These are phyloP conservation scores for Dreissena rostriformis DNA, from an alignment of 1,140 invertebrate species.

Conservation along the genomic window DNA sequence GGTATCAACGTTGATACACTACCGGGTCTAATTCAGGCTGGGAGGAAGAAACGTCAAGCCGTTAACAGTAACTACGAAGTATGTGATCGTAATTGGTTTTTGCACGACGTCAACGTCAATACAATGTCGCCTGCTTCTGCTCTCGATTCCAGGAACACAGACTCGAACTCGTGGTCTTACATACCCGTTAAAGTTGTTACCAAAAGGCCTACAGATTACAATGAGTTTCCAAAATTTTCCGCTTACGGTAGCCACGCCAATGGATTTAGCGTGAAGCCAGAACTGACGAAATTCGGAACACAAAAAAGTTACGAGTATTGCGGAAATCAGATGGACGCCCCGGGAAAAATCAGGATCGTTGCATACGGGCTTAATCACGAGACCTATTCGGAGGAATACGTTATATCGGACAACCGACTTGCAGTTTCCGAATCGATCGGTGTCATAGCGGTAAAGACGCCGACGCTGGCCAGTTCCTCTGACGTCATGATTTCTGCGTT, in stretches of 20 bases:
- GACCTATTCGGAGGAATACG: constrained; percentile 73
- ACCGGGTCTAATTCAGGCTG: not conserved
- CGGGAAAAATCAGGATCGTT: constrained; percentile 68
- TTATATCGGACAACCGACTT: constrained; percentile 71
- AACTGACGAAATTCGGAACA: constrained; percentile 26
- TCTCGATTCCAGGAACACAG: too few species aligned
- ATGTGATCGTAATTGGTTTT: constrained; percentile 25
- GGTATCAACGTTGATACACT: not conserved
- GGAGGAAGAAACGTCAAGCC: not conserved
- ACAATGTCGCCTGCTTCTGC: too few species aligned
- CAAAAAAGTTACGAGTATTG: constrained; percentile 55
- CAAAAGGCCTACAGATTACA: constrained; percentile 63
- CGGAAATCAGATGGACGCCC: constrained; percentile 31
- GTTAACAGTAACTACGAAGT: not conserved
- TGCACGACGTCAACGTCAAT: constrained; percentile 18
- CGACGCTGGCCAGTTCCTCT: constrained; percentile 41
- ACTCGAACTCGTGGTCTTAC: constrained; percentile 54
- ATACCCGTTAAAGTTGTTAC: constrained; percentile 71
- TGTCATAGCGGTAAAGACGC: constrained; percentile 68
- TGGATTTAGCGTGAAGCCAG: constrained; percentile 40
- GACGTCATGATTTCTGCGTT: constrained; percentile 66
- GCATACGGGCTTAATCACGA: constrained; percentile 72
- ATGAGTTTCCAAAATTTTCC: constrained; percentile 63
- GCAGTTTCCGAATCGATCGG: constrained; percentile 69
- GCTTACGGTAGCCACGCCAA: constrained; percentile 57